phyloP scores from a whole-genome alignment of 1,140 invertebrate genomes.

The Dolichoris vasculosae region DNA sequence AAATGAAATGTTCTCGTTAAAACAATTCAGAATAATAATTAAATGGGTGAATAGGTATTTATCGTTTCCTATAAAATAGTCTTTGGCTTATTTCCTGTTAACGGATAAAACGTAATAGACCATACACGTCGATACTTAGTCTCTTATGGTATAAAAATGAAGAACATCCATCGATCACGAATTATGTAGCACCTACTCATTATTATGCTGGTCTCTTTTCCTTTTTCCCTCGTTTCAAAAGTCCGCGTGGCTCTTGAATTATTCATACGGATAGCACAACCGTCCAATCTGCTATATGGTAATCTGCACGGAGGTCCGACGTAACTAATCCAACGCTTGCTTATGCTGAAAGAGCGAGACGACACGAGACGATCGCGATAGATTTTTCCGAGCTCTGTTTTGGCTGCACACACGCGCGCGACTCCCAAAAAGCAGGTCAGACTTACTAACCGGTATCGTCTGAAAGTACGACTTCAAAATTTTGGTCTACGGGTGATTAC shows the following conservation, averaged over 20 bases:
- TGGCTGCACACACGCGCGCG: no score
- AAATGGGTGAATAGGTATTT: no score
- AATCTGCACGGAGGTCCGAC: conserved; percentile 25
- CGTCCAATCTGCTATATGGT: conserved; percentile 59
- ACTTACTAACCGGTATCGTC: no score
- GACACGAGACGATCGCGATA: conserved; percentile 12
- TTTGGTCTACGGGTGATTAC: no score
- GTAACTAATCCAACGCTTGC: neutral
- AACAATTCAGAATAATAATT: no score
- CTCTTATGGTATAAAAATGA: neutral
- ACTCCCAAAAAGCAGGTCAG: no score
- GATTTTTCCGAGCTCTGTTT: neutral
- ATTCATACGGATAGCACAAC: conserved; percentile 60
- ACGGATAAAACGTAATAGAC: no score
- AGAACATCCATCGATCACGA: neutral
- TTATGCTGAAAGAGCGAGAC: neutral
- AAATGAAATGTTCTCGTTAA: no score
- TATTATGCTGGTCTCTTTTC: conserved; percentile 49
- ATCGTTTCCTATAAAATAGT: no score
- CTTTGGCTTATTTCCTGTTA: no score
- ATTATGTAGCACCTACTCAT: conserved; percentile 38
- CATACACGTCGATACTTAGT: no score
- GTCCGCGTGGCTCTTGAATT: conserved; percentile 57
- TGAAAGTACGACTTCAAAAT: no score
- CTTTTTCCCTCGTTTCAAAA: conserved; percentile 57